Percentiles rank a stretch among this genome's conserved stretches.
Conservation (phyloP, 2,797 vertebrate genomes). For the Brotula barbata region DNA sequence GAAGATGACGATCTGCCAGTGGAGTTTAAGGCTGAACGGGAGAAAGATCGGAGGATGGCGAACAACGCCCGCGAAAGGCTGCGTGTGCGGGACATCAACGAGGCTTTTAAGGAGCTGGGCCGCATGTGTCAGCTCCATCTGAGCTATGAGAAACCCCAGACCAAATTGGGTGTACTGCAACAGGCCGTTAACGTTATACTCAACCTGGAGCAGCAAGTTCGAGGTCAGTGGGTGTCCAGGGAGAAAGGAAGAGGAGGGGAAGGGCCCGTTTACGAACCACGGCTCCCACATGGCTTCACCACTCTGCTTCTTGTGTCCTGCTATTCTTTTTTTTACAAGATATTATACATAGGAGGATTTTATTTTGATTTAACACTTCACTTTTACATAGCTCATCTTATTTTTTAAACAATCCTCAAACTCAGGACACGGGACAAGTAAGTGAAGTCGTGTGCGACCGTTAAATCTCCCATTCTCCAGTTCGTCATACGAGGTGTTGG, state of each 20-base stretch:
- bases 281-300: slow-evolving; percentile 63
- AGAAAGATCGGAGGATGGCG: slow-evolving; percentile 96
- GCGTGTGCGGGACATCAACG: slow-evolving; percentile 98
- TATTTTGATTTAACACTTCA: too few species aligned
- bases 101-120: slow-evolving; percentile 99
- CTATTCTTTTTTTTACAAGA: too few species aligned
- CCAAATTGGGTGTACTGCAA: slow-evolving; percentile 99
- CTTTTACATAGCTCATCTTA: neutral
- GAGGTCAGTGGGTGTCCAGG: slow-evolving; percentile 92
- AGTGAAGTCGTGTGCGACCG: slow-evolving; percentile 63
- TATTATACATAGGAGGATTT: too few species aligned
- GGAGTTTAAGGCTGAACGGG: slow-evolving; percentile 98
- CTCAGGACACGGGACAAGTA: slow-evolving; percentile 23
- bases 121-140: slow-evolving; percentile 98
- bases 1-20: slow-evolving; percentile 93
- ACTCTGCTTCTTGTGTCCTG: slow-evolving; percentile 27
- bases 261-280: slow-evolving; percentile 50
- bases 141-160: slow-evolving; percentile 98
- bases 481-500: slow-evolving; percentile 46
- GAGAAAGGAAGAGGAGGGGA: slow-evolving; percentile 69
- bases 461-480: slow-evolving; percentile 61
- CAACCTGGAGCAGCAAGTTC: slow-evolving; percentile 99
- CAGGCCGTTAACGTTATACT: slow-evolving; percentile 99
- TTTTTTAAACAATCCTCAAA: slow-evolving; percentile 8
- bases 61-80: slow-evolving; percentile 97